phyloP scores from a whole-genome alignment of 2,113 vertebrate species.

The Zootoca vivipara region DNA sequence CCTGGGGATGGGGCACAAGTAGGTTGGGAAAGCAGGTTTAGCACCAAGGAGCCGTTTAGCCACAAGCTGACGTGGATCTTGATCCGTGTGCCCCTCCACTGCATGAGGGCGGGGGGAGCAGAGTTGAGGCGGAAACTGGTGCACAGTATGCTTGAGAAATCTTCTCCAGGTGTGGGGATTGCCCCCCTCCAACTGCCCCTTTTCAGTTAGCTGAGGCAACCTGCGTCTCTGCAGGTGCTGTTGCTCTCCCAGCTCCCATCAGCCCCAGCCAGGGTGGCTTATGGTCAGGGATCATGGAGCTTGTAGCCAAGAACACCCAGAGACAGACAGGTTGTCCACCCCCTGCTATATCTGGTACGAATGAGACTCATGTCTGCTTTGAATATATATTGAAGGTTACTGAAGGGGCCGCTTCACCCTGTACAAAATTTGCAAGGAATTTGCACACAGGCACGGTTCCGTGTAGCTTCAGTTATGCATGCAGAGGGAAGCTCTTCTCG shows the following conservation, averaged over 20 bases:
- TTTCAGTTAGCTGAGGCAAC: not conserved
- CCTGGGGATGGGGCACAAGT: not conserved
- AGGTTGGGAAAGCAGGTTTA: not conserved
- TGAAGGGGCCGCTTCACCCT: not conserved
- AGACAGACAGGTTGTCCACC: too few relatives aligned
- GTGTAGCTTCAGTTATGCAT: not conserved
- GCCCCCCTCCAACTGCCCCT: not conserved
- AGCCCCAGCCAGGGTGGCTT: too few relatives aligned
- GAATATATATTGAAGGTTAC: not conserved
- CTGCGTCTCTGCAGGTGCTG: not conserved
- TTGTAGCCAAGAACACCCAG: too few relatives aligned
- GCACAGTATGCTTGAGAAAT: not conserved
- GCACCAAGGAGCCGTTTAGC: not conserved
- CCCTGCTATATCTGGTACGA: too few relatives aligned
- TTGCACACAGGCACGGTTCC: not conserved
- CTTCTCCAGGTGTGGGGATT: not conserved
- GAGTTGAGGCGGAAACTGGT: not conserved
- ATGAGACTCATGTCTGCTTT: not conserved
- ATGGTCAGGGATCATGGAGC: too few relatives aligned
- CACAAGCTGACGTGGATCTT: not conserved
- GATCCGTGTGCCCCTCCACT: not conserved
- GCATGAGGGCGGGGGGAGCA: not conserved
- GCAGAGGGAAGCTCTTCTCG: not conserved
- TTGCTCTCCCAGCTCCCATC: too few relatives aligned
- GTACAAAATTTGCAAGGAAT: not conserved